Evolutionary conservation across 2,113 vertebrate species (phyloP).

Genomic region (Ivindomyrus marchei): DNA sequence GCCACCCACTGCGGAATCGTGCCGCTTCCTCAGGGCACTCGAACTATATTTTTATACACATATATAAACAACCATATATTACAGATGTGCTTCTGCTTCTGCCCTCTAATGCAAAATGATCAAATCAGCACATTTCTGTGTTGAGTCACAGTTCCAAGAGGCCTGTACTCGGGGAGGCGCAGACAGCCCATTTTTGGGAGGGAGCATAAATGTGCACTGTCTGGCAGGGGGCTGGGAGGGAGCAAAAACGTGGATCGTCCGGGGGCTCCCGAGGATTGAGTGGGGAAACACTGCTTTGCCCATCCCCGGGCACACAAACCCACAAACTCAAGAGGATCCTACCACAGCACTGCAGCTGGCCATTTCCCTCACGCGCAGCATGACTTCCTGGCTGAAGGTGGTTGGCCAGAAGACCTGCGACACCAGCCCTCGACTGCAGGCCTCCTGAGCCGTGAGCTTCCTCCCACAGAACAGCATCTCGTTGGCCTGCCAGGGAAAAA

Average conservation of each 20-base stretch:
- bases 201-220: background rate
- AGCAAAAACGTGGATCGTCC: background rate
- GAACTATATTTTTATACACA: background rate
- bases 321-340: slow-evolving; percentile 40
- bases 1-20: background rate
- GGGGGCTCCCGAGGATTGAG: background rate
- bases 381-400: slow-evolving; percentile 95
- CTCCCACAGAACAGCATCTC: slow-evolving; percentile 97
- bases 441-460: slow-evolving; percentile 92
- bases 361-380: slow-evolving; percentile 95
- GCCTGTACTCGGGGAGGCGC: background rate
- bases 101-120: background rate
- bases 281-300: background rate
- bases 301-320: background rate
- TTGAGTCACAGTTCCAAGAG: background rate
- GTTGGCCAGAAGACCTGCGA: slow-evolving; percentile 99
- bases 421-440: slow-evolving; percentile 87
- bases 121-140: background rate
- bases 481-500: slow-evolving; percentile 73
- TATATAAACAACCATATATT: background rate
- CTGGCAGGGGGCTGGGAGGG: background rate
- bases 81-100: background rate
- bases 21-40: background rate
- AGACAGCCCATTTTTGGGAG: background rate
- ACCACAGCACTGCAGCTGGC: slow-evolving; percentile 92